Evolutionary conservation across 2,113 vertebrate species (phyloP), one percentile per base, ranked within the genome.

Genomic region (Protobothrops mucrosquamatus): DNA sequence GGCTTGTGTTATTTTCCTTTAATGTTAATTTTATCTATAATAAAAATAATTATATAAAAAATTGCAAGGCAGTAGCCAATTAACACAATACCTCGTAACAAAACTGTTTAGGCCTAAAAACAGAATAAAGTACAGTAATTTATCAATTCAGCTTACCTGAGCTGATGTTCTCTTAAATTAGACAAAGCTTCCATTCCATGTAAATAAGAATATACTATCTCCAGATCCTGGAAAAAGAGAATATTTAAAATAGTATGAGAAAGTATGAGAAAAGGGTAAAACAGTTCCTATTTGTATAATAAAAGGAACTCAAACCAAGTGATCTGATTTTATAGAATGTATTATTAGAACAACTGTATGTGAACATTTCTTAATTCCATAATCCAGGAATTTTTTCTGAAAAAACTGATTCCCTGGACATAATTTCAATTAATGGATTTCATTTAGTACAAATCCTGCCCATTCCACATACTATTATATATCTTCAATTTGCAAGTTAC

Each of bases 101-200:
- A 51, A 91, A 59, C 11, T 14, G 12, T 6, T 23, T 64, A 6
- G 10, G 51, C 46, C 51, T 74, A 88, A 56, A 92, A 85, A 46
- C 12, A 81, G 26, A 55, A 89, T 85, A 5, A 43, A 54, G 8
- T 39, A 51, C 46, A 48, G 6, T 12, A 18, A 48, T 87, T 90
- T 56, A 81, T 81, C 18, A 81, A 87, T 96, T 64, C 39, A 39
- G 57, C 97, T 96, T 96, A 99, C 99, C 99, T 98, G 92, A 99
- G 97, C 95, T 99, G 99, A 96, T 99, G 99, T 87, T 99, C 99
- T 86, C 99, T 97, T 92, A 99, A 97, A 97, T 99, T 99, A 91
- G 99, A 99, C 94, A 99, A 97, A 39, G 99, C 99, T 97, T 99
- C 99, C 99, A 99, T 99, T 34, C 99, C 99, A 64, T 99, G 99